Percentiles rank a stretch among this genome's conserved stretches.
Conservation (phyloP, 2,888 invertebrate species). For the Tachina fera region DNA sequence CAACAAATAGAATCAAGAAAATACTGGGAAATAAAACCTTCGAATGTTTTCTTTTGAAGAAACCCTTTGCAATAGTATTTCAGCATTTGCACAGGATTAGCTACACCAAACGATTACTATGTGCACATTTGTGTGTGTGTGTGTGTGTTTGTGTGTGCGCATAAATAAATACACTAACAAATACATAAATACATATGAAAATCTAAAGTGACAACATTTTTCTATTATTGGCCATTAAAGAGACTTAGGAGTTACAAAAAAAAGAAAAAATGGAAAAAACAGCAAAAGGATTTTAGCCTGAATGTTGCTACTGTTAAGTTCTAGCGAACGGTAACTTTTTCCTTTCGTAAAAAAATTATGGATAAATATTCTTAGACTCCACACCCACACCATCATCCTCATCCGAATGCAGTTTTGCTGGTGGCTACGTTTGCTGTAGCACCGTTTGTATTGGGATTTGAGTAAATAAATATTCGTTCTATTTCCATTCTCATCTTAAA, state of each 20-base stretch:
- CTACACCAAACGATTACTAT: conserved; percentile 79
- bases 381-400: conserved; percentile 2
- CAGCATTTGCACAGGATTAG: conserved; percentile 77
- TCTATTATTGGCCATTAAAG: conserved; percentile 83
- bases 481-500: conserved; percentile 31
- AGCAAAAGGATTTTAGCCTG: conserved; percentile 71
- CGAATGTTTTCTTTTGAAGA: conserved; percentile 20
- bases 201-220: conserved; percentile 82
- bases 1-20: conserved; percentile 26
- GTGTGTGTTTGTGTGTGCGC: not conserved
- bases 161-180: conserved; percentile 40
- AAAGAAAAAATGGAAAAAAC: conserved; percentile 24
- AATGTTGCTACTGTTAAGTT: conserved; percentile 34
- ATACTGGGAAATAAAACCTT: conserved; percentile 17
- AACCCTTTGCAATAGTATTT: conserved; percentile 75
- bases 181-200: conserved; percentile 69
- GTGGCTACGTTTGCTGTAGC: conserved; percentile 9
- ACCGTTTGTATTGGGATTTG: conserved; percentile 63
- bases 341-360: conserved; percentile 49
- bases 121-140: not conserved
- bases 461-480: conserved; percentile 66
- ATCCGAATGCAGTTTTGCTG: conserved; percentile 43
- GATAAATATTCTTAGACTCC: conserved; percentile 18
- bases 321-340: conserved; percentile 44
- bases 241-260: conserved; percentile 78